Percentiles rank a stretch among this genome's conserved stretches.
phyloP scores from a whole-genome alignment of 2,888 invertebrate genomes.

The Pyrgus malvae region DNA sequence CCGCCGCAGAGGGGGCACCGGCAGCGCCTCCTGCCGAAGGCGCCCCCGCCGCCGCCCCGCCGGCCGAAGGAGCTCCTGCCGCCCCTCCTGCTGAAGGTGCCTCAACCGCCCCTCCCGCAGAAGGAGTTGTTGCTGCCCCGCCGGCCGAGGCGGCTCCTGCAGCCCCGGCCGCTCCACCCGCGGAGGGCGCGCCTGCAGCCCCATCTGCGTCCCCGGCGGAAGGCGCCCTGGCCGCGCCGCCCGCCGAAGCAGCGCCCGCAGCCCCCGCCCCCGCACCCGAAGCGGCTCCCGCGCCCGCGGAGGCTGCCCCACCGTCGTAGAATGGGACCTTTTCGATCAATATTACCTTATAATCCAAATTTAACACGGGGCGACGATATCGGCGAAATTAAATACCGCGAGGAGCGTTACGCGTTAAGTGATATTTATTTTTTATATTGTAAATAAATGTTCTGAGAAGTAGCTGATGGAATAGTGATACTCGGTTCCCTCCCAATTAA shows the following conservation, averaged over 20 bases:
- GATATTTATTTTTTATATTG: slow-evolving; percentile 50
- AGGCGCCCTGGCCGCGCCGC: slow-evolving; percentile 31
- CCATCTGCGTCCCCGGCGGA: slow-evolving; percentile 23
- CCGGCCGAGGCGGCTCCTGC: slow-evolving; percentile 36
- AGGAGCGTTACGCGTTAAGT: slow-evolving; percentile 5
- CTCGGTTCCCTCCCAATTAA: slow-evolving; percentile 31
- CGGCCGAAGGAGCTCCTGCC: slow-evolving; percentile 42
- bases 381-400: slow-evolving; percentile 31
- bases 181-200: slow-evolving; percentile 39
- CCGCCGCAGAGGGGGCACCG: slow-evolving; percentile 44
- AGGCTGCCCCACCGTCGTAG: slow-evolving; percentile 36
- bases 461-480: slow-evolving; percentile 77
- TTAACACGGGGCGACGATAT: not conserved
- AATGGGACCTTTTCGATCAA: not conserved
- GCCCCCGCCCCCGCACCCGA: slow-evolving; percentile 35
- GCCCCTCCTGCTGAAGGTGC: slow-evolving; percentile 26
- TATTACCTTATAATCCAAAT: not conserved
- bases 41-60: slow-evolving; percentile 48
- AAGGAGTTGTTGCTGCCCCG: slow-evolving; percentile 41
- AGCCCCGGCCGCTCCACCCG: slow-evolving; percentile 37
- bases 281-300: slow-evolving; percentile 34
- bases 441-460: slow-evolving; percentile 57
- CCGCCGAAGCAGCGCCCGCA: slow-evolving; percentile 31
- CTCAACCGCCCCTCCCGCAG: slow-evolving; percentile 43
- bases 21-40: slow-evolving; percentile 46